Conservation (phyloP, 2,888 invertebrate genomes). For the Eilema depressum region DNA sequence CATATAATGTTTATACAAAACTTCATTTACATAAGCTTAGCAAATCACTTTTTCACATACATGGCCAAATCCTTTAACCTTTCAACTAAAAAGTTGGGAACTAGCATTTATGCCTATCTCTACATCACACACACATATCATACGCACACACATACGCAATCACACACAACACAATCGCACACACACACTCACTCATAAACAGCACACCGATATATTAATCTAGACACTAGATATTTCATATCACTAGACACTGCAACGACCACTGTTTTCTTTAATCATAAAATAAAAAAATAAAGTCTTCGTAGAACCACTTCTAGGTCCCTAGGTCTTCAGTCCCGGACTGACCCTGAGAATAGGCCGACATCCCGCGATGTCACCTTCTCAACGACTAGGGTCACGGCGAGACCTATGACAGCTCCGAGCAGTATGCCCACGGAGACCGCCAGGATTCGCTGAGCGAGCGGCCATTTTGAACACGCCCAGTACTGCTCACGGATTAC, state of each 20-base stretch:
- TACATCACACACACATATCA: background rate
- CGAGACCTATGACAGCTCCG: conserved; percentile 73
- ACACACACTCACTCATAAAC: background rate
- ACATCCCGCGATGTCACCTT: background rate
- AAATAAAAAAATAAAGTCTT: background rate
- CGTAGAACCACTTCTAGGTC: background rate
- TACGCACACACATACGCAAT: background rate
- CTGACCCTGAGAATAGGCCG: conserved; percentile 59
- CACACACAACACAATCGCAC: background rate
- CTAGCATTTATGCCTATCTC: background rate
- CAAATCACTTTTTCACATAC: background rate
- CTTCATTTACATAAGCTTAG: conserved; percentile 16
- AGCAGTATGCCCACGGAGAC: conserved; percentile 70
- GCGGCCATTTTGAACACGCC: conserved; percentile 78
- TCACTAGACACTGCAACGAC: conserved; percentile 1
- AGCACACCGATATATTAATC: background rate
- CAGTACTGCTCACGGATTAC: conserved; percentile 82
- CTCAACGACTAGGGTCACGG: conserved; percentile 56
- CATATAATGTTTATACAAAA: conserved; percentile 27
- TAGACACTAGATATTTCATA: background rate
- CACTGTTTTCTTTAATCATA: background rate
- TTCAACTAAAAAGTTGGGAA: conserved; percentile 3
- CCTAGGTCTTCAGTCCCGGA: conserved; percentile 52
- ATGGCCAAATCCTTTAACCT: conserved; percentile 4
- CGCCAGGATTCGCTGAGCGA: conserved; percentile 69